These are phyloP conservation scores for Neria commutata DNA, from an alignment of 2,888 invertebrate genomes.

Conservation along the genomic window DNA sequence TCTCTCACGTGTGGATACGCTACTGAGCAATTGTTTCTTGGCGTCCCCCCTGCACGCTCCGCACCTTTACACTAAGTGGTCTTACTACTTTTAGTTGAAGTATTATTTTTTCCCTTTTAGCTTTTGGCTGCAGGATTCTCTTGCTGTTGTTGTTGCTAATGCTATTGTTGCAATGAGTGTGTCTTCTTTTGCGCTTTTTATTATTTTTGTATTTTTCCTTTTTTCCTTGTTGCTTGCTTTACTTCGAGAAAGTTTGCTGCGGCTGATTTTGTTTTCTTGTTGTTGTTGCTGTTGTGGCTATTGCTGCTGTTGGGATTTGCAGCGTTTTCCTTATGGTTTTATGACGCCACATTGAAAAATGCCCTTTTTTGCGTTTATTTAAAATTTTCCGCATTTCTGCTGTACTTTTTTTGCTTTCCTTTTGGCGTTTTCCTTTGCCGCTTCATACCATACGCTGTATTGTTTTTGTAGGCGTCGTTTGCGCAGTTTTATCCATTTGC, in stretches of 20 bases:
- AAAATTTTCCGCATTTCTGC: conserved; percentile 54
- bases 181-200: conserved; percentile 18
- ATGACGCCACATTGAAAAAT: conserved; percentile 44
- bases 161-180: conserved; percentile 22
- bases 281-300: conserved; percentile 31
- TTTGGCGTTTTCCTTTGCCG: background rate
- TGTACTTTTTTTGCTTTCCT: background rate
- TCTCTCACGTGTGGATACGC: too few species aligned
- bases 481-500: conserved; percentile 1
- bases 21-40: too few species aligned
- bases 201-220: conserved; percentile 41
- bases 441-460: conserved; percentile 24
- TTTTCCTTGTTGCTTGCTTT: too few species aligned
- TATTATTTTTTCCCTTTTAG: background rate
- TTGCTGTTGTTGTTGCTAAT: conserved; percentile 31
- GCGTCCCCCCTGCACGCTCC: conserved; percentile 25
- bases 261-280: conserved; percentile 28
- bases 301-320: conserved; percentile 42
- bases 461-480: background rate
- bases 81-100: conserved; percentile 45
- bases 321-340: conserved; percentile 20
- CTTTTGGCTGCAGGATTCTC: conserved; percentile 47
- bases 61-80: too few species aligned
- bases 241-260: too few species aligned
- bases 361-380: conserved; percentile 51